These are phyloP conservation scores for Anagyrus pseudococci DNA, from an alignment of 2,888 invertebrate species.

Conservation along the genomic window DNA sequence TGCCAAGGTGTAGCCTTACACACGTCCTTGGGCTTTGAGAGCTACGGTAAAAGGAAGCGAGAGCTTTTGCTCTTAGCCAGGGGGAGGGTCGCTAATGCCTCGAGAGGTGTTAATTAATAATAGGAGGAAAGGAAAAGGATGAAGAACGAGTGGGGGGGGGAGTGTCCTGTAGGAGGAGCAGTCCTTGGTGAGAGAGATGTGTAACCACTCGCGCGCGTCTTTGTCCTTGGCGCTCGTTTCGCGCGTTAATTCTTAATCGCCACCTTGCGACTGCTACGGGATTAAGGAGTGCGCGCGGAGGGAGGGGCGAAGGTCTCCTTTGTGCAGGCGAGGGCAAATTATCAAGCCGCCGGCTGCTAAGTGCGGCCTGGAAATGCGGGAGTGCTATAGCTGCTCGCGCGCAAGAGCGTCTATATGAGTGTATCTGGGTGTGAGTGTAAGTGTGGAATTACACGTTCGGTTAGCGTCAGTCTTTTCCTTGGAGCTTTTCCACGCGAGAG, in stretches of 20 bases:
- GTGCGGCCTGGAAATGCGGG: too few species aligned
- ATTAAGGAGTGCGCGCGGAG: slow-evolving; percentile 8
- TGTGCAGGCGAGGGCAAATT: slow-evolving; percentile 8
- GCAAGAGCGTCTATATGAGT: too few species aligned
- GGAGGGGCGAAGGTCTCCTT: too few species aligned
- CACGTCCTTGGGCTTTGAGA: too few species aligned
- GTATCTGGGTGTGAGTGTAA: too few species aligned
- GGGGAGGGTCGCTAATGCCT: slow-evolving; percentile 61
- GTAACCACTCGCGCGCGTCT: slow-evolving; percentile 30
- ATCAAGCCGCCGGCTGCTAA: too few species aligned
- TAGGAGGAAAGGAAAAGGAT: slow-evolving; percentile 58
- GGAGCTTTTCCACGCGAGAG: too few species aligned
- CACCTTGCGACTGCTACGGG: slow-evolving; percentile 12
- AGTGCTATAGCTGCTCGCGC: too few species aligned
- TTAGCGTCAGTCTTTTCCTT: too few species aligned
- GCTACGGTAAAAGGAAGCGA: slow-evolving; percentile 1
- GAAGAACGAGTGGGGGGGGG: too few species aligned
- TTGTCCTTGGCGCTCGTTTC: slow-evolving; percentile 18
- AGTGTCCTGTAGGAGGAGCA: slow-evolving; percentile 24
- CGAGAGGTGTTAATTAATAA: slow-evolving; percentile 62
- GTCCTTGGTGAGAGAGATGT: slow-evolving; percentile 35
- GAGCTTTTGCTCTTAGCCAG: slow-evolving; percentile 53
- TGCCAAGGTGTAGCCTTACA: slow-evolving; percentile 58
- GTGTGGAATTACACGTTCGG: too few species aligned
- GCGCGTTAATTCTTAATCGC: slow-evolving; percentile 35